These are phyloP conservation scores for Arbacia lixula DNA, from an alignment of 53 echinoderm and acorn worm species.

Conservation along the genomic window DNA sequence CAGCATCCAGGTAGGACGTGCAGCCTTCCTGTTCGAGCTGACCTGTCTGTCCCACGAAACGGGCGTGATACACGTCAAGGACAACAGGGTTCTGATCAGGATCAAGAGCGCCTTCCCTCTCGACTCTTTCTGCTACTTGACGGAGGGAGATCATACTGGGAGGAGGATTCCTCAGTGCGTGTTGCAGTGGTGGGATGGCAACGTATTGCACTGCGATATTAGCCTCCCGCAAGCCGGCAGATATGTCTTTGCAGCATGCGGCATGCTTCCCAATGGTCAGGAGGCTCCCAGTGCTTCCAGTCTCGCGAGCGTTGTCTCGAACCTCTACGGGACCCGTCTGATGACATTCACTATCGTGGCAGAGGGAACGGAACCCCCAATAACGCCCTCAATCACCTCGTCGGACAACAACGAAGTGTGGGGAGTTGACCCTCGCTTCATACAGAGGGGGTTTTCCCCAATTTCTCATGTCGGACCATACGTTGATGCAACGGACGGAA, in stretches of 20 bases:
- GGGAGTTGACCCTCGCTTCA: conserved; percentile 30
- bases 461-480: conserved; percentile 27
- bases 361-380: not conserved
- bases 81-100: conserved; percentile 33
- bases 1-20: conserved; percentile 39
- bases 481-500: conserved; percentile 28
- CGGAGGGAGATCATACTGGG: not conserved
- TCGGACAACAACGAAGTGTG: not conserved
- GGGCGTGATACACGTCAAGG: conserved; percentile 19
- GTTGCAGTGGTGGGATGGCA: conserved; percentile 41
- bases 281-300: not conserved
- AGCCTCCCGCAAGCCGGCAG: conserved; percentile 1
- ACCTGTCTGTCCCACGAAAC: conserved; percentile 31
- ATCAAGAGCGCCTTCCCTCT: conserved; percentile 37
- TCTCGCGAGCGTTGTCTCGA: conserved; percentile 3
- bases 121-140: conserved; percentile 21
- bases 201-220: conserved; percentile 1
- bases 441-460: conserved; percentile 7
- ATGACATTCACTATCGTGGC: conserved; percentile 41
- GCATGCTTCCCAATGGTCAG: not conserved
- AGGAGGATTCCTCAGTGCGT: not conserved
- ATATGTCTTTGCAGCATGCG: conserved; percentile 35
- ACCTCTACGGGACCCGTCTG: conserved; percentile 35
- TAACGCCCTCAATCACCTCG: not conserved
- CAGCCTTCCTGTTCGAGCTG: conserved; percentile 4